Percentiles rank a stretch among this genome's conserved stretches.
Evolutionary conservation across 2,113 vertebrate genomes (phyloP).

Genomic region (Rousettus leschenaultii): DNA sequence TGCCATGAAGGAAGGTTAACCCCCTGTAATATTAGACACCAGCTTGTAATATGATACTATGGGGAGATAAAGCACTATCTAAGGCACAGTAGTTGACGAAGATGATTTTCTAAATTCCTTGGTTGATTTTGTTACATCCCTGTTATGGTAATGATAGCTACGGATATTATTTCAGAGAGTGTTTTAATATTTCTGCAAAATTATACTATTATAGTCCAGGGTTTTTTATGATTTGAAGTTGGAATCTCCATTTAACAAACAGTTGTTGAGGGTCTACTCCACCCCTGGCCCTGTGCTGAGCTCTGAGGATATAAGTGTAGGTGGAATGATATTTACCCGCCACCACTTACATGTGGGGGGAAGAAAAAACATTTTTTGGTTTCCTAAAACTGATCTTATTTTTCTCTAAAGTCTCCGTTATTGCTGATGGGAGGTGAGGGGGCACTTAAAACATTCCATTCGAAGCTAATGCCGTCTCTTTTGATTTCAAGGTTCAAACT

Average conservation of each 20-base stretch:
- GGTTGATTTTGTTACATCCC: not conserved
- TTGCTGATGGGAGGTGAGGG: not conserved
- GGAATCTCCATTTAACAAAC: not conserved
- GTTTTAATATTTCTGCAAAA: slow-evolving; percentile 21
- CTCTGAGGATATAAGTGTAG: not conserved
- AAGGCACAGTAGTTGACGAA: not conserved
- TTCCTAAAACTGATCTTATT: not conserved
- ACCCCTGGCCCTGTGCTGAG: not conserved
- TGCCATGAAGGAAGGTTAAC: not conserved
- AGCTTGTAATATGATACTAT: not conserved
- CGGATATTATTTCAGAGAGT: slow-evolving; percentile 35
- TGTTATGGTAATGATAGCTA: not conserved
- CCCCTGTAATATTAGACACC: not conserved
- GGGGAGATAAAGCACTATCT: not conserved
- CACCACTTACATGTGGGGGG: not conserved
- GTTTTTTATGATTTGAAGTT: not conserved
- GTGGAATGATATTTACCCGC: not conserved
- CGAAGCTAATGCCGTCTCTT: not conserved
- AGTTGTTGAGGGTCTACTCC: not conserved
- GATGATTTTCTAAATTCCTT: not conserved
- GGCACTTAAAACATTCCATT: not conserved
- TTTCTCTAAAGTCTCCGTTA: slow-evolving; percentile 15
- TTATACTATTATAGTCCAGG: not conserved
- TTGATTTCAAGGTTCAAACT: not conserved
- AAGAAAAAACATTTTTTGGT: not conserved